These are phyloP conservation scores for Acrocephalus kingi DNA, from an alignment of 2,113 vertebrate genomes.

Conservation along the genomic window DNA sequence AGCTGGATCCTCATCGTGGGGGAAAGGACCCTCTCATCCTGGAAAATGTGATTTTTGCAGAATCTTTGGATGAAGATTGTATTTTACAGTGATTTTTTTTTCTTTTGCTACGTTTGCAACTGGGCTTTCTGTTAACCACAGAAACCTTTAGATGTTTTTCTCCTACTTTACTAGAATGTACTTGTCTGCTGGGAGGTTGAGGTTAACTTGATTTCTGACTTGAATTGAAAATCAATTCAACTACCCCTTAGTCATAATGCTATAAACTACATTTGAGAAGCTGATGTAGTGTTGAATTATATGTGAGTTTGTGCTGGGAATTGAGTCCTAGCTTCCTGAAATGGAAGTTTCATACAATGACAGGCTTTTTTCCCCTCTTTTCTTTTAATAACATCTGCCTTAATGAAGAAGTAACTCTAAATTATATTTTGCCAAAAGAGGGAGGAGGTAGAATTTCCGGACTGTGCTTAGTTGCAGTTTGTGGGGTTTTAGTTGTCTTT, in stretches of 20 bases:
- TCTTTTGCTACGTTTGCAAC: neutral
- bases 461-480: neutral
- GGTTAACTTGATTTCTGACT: slow-evolving; percentile 77
- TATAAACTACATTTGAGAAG: slow-evolving; percentile 61
- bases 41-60: neutral
- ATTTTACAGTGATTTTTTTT: neutral
- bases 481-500: neutral
- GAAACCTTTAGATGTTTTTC: slow-evolving; percentile 48
- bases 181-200: slow-evolving; percentile 66
- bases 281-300: slow-evolving; percentile 61
- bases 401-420: neutral
- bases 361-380: neutral
- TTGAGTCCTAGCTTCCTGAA: slow-evolving; percentile 62
- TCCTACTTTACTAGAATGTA: neutral
- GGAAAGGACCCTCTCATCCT: neutral
- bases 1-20: neutral
- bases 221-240: slow-evolving; percentile 75
- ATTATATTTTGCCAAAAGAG: neutral
- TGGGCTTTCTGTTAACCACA: slow-evolving; percentile 45
- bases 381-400: neutral
- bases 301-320: slow-evolving; percentile 62
- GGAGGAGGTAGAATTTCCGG: neutral
- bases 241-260: slow-evolving; percentile 69
- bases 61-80: neutral
- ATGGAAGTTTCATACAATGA: slow-evolving; percentile 11